phyloP scores from a whole-genome alignment of 1,140 invertebrate genomes.

The Philopotamus ludificatus region DNA sequence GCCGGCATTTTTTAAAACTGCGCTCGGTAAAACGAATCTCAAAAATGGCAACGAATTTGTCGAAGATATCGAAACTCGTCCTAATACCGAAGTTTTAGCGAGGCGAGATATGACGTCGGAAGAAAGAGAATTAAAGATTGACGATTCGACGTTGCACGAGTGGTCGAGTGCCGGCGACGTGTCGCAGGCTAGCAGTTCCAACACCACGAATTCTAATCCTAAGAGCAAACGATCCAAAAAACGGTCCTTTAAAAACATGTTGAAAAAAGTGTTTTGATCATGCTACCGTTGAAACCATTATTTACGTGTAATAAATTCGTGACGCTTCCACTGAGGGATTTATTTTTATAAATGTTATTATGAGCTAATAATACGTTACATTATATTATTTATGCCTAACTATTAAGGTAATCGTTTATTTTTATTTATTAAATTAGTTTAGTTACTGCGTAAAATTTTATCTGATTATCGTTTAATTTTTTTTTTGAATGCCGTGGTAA shows the following conservation, averaged over 20 bases:
- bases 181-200: slow-evolving; percentile 50
- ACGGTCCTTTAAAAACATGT: slow-evolving; percentile 59
- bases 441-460: too few relatives aligned
- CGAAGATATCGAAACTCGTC: slow-evolving; percentile 42
- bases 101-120: slow-evolving; percentile 48
- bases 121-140: slow-evolving; percentile 47
- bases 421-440: too few relatives aligned
- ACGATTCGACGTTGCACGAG: slow-evolving; percentile 52
- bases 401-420: too few relatives aligned
- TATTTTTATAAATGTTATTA: too few relatives aligned
- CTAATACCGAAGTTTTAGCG: slow-evolving; percentile 29
- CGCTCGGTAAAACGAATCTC: slow-evolving; percentile 55
- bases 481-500: too few relatives aligned
- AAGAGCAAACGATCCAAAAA: slow-evolving; percentile 57
- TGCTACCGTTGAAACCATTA: too few relatives aligned
- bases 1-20: slow-evolving; percentile 64
- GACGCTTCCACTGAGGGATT: too few relatives aligned
- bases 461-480: too few relatives aligned
- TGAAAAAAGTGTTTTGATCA: slow-evolving; percentile 67
- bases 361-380: too few relatives aligned
- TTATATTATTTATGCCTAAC: too few relatives aligned
- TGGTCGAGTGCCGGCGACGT: slow-evolving; percentile 56
- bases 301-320: too few relatives aligned
- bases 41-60: slow-evolving; percentile 44
- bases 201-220: slow-evolving; percentile 45